Base-by-base conservation (phyloP, 1,140 invertebrate species). In the Anastatus disparis region DNA sequence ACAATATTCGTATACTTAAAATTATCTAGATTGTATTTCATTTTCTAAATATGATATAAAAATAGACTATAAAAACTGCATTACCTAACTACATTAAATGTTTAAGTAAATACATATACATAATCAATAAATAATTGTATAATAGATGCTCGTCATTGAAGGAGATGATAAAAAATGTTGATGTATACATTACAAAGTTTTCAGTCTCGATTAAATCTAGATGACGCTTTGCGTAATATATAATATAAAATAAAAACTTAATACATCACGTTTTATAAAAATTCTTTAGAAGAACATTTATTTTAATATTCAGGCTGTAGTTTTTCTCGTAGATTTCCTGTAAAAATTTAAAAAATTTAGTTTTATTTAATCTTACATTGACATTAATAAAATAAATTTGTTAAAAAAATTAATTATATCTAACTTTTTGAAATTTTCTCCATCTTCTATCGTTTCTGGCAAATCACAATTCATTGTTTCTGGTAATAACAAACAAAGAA, bases 391-490 rank as follows among this genome's bases (percentile, higher is more conserved):
- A 35, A 35, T 35, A 35, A 35, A 35, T 10, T 6, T 35, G 4
- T 35, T 10, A 35, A 7, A 22, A 10, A 24, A 4, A 50, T 22
- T 13, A 24, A n/a, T n/a, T n/a, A n/a, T 7, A 1, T 56, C 75
- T 62, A 70, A 83, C 85, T 83, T 87, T 79, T 86, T 85, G 78
- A 89, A 88, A 55, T 85, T 86, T 79, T 89, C 88, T 17, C 86
- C 87, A 68, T 89, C 88, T 76, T 89, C 86, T 69, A 89, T 81
- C 12, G 89, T 90, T 71, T 90, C 88, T 17, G 90, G 90, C 22
- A 91, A 80, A 70, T 88, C 85, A 64, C 84, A 87, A 40, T 87
- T 85, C 68, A 84, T 87, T 74, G 86, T 93, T 85, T 91, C 90
- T 6, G 90, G 90, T 59, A 91, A 79, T 8, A 89, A 70, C 2